Percentiles rank a stretch among this genome's conserved stretches.
Evolutionary conservation across 2,888 invertebrate genomes (phyloP).

Genomic region (Spisula subtruncata): DNA sequence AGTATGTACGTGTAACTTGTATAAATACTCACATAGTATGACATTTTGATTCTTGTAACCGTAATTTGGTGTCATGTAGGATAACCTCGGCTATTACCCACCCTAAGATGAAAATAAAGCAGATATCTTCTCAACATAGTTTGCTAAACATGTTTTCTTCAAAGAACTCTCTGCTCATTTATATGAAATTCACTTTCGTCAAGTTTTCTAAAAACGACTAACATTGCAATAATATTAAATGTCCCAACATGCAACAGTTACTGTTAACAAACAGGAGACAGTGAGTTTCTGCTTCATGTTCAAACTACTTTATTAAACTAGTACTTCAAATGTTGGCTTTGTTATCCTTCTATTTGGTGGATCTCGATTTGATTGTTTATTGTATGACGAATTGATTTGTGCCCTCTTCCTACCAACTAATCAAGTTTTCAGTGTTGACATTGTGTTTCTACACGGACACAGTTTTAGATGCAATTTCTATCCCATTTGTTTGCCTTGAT

Average conservation of each 20-base stretch:
- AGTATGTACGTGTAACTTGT: no score
- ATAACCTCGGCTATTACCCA: no score
- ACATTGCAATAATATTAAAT: background rate
- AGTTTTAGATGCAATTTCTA: background rate
- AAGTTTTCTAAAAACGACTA: no score
- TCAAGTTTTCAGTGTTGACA: conserved; percentile 18
- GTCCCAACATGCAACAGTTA: no score
- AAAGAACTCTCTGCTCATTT: no score
- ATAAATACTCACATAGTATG: no score
- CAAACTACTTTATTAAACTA: background rate
- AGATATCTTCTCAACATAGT: no score
- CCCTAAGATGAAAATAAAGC: no score
- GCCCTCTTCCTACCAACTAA: background rate
- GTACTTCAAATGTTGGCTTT: background rate
- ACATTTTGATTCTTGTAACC: no score
- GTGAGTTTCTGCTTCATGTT: background rate
- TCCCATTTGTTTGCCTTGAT: background rate
- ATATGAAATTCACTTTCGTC: no score
- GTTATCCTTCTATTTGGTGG: background rate
- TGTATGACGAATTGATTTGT: background rate
- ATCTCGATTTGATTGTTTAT: background rate
- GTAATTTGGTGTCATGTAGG: no score
- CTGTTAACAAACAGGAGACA: background rate
- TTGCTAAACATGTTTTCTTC: no score
- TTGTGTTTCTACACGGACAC: background rate